Evolutionary conservation across 2,888 invertebrate species (phyloP).

Genomic region (Drosophila affinis): DNA sequence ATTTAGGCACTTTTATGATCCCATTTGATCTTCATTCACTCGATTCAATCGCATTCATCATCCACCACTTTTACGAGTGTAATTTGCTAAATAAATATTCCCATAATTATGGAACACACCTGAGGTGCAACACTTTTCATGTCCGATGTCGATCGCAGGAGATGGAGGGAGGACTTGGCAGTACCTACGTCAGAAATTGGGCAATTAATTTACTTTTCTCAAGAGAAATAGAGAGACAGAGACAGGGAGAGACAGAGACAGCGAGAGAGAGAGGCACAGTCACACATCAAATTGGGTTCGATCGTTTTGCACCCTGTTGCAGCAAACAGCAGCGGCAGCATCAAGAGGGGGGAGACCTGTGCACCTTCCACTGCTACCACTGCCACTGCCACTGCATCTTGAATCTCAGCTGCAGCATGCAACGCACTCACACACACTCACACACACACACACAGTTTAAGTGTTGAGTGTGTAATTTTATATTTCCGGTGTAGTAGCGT

Average conservation of each 20-base stretch:
- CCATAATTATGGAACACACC: slow-evolving; percentile 45
- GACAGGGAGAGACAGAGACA: neutral
- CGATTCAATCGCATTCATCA: neutral
- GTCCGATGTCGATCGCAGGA: slow-evolving; percentile 26
- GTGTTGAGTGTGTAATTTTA: slow-evolving; percentile 84
- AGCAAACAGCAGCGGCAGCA: slow-evolving; percentile 22
- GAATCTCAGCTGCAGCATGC: slow-evolving; percentile 71
- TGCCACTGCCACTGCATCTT: slow-evolving; percentile 47
- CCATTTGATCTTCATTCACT: slow-evolving; percentile 25
- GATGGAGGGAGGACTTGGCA: slow-evolving; percentile 3
- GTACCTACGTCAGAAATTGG: slow-evolving; percentile 47
- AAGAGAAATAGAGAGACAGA: neutral
- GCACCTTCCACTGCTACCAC: slow-evolving; percentile 22
- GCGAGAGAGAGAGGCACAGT: slow-evolving; percentile 7
- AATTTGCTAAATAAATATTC: slow-evolving; percentile 45
- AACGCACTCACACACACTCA: slow-evolving; percentile 50
- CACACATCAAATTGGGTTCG: slow-evolving; percentile 54
- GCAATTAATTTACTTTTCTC: slow-evolving; percentile 46
- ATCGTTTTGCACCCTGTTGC: slow-evolving; percentile 72
- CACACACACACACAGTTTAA: slow-evolving; percentile 68
- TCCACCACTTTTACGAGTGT: slow-evolving; percentile 16
- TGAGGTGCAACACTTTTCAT: slow-evolving; percentile 54
- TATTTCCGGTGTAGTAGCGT: slow-evolving; percentile 82
- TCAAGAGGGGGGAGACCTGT: neutral
- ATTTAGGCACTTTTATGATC: slow-evolving; percentile 16